These are phyloP conservation scores for Pterostichus niger DNA, from an alignment of 2,888 invertebrate species.

Conservation along the genomic window DNA sequence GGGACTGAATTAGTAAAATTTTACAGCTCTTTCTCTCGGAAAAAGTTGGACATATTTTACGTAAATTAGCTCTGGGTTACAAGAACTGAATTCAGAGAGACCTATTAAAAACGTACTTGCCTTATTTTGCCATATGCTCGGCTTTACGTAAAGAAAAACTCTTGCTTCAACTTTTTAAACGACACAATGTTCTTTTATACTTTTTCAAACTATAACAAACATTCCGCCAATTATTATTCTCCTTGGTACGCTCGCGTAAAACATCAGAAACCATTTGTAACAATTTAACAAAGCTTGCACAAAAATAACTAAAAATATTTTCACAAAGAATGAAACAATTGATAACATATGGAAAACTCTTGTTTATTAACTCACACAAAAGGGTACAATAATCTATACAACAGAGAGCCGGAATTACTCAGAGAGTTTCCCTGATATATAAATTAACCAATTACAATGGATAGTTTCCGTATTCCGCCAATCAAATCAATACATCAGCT, in stretches of 20 bases:
- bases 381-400: too few species aligned
- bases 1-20: slow-evolving; percentile 63
- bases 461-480: too few species aligned
- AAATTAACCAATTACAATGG: too few species aligned
- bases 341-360: too few species aligned
- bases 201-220: slow-evolving; percentile 54
- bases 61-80: slow-evolving; percentile 58
- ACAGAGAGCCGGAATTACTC: too few species aligned
- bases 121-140: slow-evolving; percentile 52
- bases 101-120: slow-evolving; percentile 60
- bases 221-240: slow-evolving; percentile 48
- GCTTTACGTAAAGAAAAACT: slow-evolving; percentile 11
- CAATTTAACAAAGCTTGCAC: too few species aligned
- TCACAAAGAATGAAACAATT: too few species aligned
- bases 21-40: slow-evolving; percentile 60
- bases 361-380: too few species aligned
- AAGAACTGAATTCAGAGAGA: slow-evolving; percentile 53
- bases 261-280: slow-evolving; percentile 2
- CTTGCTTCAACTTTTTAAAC: slow-evolving; percentile 30
- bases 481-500: too few species aligned
- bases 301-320: too few species aligned
- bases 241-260: not conserved
- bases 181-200: slow-evolving; percentile 39
- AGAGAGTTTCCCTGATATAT: too few species aligned
- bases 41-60: slow-evolving; percentile 65